Percentiles rank a stretch among this genome's conserved stretches.
Conservation (phyloP, 2,888 invertebrate genomes). For the Drosophila meridionalis region DNA sequence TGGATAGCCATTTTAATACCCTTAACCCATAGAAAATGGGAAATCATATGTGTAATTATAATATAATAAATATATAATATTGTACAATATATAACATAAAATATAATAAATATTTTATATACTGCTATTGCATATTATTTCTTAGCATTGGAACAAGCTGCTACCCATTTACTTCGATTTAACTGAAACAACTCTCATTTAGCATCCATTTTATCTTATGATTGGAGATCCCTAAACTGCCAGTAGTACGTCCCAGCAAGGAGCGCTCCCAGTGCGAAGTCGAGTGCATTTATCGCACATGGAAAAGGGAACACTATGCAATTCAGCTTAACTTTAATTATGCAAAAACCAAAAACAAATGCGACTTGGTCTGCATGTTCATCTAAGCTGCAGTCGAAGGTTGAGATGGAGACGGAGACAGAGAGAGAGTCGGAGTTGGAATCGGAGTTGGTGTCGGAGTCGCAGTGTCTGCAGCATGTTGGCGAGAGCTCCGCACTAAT, state of each 20-base stretch:
- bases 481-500: slow-evolving; percentile 79
- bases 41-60: too few relatives aligned
- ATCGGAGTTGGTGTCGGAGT: slow-evolving; percentile 8
- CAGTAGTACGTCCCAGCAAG: not conserved
- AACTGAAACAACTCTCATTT: slow-evolving; percentile 16
- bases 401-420: slow-evolving; percentile 2
- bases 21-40: too few relatives aligned
- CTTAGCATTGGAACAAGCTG: too few relatives aligned
- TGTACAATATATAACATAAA: too few relatives aligned
- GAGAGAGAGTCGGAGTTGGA: not conserved
- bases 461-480: slow-evolving; percentile 56
- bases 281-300: slow-evolving; percentile 31
- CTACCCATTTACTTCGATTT: not conserved
- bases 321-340: slow-evolving; percentile 75
- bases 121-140: too few relatives aligned
- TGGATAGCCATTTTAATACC: too few relatives aligned
- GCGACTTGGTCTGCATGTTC: slow-evolving; percentile 53
- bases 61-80: too few relatives aligned
- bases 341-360: slow-evolving; percentile 65
- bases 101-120: too few relatives aligned
- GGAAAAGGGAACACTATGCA: slow-evolving; percentile 40
- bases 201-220: slow-evolving; percentile 2
- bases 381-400: slow-evolving; percentile 11
- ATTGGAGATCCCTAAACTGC: slow-evolving; percentile 3
- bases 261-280: slow-evolving; percentile 18